Base-by-base conservation (phyloP, 1,140 invertebrate species). In the Eupeodes corollae region DNA sequence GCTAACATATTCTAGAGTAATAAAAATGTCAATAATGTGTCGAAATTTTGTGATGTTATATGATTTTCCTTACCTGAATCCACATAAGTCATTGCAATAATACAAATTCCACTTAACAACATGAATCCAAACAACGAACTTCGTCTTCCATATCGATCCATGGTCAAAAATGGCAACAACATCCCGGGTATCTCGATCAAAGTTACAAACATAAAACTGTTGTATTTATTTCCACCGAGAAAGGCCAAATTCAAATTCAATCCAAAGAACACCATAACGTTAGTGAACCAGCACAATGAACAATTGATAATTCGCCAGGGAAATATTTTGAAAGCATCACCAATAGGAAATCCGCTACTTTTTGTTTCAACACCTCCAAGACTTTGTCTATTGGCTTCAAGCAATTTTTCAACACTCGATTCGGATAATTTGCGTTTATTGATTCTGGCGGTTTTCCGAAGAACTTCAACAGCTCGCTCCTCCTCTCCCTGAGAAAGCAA, bases 221-320 rank as follows among this genome's bases (percentile, higher is more conserved):
- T 63, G 63, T 86, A 84, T 54, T 75, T 79, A 56, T 86, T 76
- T 5, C 84, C 21, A 26, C 21, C 77, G 33, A 91, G 70, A 44
- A 82, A 73, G 2, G 84, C 83, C 0, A 85, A 82, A 58, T 86
- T 87, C 33, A 89, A 74, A n/a, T 84, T 85, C 11, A 91, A 61
- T 0, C 86, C 88, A 62, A 88, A 86, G 56, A 86, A 89, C 6
- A 88, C 77, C 56, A 88, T 80, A 0, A 79, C 74, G 50, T 78
- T 77, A 0, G 79, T 76, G 3, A 80, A 68, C 83, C 80, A 87
- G 63, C 76, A 85, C 63, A 82, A 79, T 40, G 72, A 77, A 52
- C 81, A 79, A 21, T 76, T 74, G 5, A 77, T 56, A 46, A 85
- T 71, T 31, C 82, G 73, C 51, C 76, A 60, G 56, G 50, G 37